A percentile compares a stretch with the other conserved stretches of the same genome.
These are phyloP conservation scores for Vulpes lagopus DNA, from an alignment of 2,113 vertebrate genomes.

Conservation along the genomic window DNA sequence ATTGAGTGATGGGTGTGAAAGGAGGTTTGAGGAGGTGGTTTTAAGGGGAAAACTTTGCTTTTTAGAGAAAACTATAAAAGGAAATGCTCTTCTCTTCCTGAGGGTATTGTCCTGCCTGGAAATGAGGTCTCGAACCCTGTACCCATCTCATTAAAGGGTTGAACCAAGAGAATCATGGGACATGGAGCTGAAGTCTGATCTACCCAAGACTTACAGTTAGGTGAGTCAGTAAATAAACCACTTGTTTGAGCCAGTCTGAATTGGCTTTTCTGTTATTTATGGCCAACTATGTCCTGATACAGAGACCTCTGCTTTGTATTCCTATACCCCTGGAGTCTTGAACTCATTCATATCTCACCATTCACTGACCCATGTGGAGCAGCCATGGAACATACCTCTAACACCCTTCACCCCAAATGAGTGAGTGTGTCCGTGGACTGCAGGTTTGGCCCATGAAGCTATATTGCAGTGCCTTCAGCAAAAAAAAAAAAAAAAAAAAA, in stretches of 20 bases:
- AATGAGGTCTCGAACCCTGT: background rate
- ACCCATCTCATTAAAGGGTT: too few relatives aligned
- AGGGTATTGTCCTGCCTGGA: background rate
- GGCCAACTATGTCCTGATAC: background rate
- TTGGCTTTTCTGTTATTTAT: background rate
- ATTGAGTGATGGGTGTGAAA: background rate
- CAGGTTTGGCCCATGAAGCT: fast-evolving
- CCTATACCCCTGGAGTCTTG: background rate
- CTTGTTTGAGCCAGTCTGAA: background rate
- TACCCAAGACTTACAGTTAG: background rate
- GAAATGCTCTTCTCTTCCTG: background rate
- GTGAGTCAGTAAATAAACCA: too few relatives aligned
- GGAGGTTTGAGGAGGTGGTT: background rate
- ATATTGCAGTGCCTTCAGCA: background rate
- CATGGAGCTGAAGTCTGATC: background rate
- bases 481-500: background rate
- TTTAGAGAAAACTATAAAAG: background rate
- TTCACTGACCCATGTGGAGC: fast-evolving
- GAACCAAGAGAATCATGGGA: background rate
- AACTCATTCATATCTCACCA: fast-evolving
- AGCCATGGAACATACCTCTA: background rate
- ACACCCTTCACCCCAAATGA: too few relatives aligned
- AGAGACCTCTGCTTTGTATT: background rate
- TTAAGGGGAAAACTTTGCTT: background rate
- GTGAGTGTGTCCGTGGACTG: too few relatives aligned